These are phyloP conservation scores for honey bee (Apis mellifera) DNA, from an alignment of 1,140 invertebrate genomes.

Conservation along the genomic window DNA sequence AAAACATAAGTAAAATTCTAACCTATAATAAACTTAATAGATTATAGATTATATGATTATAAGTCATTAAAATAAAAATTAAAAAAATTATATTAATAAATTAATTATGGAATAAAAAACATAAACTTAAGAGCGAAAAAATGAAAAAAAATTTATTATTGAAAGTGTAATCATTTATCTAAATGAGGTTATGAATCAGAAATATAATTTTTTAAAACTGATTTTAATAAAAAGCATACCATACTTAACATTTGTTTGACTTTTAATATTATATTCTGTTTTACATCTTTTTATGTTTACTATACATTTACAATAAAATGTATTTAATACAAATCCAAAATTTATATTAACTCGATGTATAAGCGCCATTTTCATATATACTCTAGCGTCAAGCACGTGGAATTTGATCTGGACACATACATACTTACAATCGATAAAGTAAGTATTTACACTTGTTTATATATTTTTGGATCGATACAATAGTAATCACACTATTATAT, in stretches of 20 bases:
- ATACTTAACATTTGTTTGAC: background rate
- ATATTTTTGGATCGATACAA: no score
- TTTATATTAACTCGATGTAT: constrained; percentile 58
- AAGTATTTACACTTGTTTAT: no score
- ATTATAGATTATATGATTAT: no score
- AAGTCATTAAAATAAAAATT: background rate
- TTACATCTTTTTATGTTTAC: constrained; percentile 17
- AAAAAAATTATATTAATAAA: background rate
- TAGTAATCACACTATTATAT: no score
- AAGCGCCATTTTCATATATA: constrained; percentile 71
- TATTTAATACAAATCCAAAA: constrained; percentile 50
- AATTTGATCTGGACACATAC: background rate
- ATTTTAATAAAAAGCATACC: background rate
- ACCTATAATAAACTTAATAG: no score
- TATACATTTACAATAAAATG: constrained; percentile 61
- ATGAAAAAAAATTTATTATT: background rate
- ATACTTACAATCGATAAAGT: no score
- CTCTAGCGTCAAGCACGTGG: background rate
- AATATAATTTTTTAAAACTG: background rate
- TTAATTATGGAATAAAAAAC: background rate
- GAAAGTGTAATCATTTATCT: background rate
- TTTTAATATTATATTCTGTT: background rate
- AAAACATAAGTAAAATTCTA: background rate
- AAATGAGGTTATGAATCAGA: constrained; percentile 1
- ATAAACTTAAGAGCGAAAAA: background rate